Conservation (phyloP, 2,797 vertebrate genomes). For the Anolis apletophallus region DNA sequence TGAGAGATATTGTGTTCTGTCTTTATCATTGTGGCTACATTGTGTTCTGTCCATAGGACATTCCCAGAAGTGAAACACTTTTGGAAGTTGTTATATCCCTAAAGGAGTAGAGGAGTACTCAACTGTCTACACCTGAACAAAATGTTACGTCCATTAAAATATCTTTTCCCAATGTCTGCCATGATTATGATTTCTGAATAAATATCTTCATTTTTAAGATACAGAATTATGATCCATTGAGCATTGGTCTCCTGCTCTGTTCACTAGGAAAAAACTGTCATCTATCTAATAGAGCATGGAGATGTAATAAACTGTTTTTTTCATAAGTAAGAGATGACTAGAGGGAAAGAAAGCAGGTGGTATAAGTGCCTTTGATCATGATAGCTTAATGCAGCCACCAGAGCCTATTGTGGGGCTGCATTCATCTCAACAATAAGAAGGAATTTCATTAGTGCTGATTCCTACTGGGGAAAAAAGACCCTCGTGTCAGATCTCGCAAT, state of each 20-base stretch:
- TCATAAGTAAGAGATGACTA: constrained; percentile 13
- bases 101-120: no score
- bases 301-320: constrained; percentile 20
- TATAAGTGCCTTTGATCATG: neutral
- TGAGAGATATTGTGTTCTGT: no score
- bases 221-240: neutral
- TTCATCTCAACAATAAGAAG: constrained; percentile 18
- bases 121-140: no score
- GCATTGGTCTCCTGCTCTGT: neutral
- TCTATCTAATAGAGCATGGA: neutral
- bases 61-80: no score
- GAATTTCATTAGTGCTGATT: constrained; percentile 17
- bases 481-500: constrained; percentile 1
- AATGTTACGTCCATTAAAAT: neutral
- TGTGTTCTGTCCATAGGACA: no score
- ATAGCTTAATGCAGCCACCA: neutral
- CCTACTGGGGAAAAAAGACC: neutral
- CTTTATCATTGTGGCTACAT: no score
- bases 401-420: neutral
- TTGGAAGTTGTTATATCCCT: no score
- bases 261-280: neutral
- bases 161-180: neutral
- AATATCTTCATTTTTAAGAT: neutral
- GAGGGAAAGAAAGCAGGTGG: neutral
- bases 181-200: neutral